These are phyloP conservation scores for Simalia tracyae DNA, from an alignment of 2,797 vertebrate genomes.

Conservation along the genomic window DNA sequence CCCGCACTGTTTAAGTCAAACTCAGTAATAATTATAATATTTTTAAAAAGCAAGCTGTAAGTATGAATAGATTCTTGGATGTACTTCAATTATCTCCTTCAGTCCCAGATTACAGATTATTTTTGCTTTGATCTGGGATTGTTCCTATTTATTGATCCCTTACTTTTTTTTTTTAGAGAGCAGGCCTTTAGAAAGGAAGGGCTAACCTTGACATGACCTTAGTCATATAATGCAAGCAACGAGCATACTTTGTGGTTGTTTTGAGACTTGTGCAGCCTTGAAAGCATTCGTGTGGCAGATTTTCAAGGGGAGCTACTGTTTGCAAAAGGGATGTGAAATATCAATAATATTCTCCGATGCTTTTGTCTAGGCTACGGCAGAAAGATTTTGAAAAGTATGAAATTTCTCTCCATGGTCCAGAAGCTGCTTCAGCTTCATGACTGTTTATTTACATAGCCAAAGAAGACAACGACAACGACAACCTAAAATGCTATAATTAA, in stretches of 20 bases:
- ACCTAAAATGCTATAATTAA: background rate
- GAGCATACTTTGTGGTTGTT: background rate
- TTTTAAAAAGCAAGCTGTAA: background rate
- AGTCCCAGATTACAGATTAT: background rate
- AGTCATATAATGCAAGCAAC: no score
- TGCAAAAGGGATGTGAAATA: background rate
- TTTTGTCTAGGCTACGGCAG: background rate
- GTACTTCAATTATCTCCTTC: background rate
- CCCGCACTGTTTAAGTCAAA: background rate
- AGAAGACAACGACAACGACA: background rate
- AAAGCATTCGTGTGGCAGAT: background rate
- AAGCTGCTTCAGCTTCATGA: background rate
- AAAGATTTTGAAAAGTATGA: background rate
- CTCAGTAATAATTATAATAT: background rate
- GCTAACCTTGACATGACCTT: background rate
- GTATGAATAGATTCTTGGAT: background rate
- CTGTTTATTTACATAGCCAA: background rate
- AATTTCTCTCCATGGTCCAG: background rate
- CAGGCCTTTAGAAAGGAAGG: background rate
- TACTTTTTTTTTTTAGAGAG: background rate
- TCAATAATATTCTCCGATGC: background rate
- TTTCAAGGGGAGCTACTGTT: background rate
- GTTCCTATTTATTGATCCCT: background rate
- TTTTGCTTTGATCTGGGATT: background rate
- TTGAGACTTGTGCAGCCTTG: background rate